Evolutionary conservation across 2,888 invertebrate genomes (phyloP).

Genomic region (Catonia carolina): DNA sequence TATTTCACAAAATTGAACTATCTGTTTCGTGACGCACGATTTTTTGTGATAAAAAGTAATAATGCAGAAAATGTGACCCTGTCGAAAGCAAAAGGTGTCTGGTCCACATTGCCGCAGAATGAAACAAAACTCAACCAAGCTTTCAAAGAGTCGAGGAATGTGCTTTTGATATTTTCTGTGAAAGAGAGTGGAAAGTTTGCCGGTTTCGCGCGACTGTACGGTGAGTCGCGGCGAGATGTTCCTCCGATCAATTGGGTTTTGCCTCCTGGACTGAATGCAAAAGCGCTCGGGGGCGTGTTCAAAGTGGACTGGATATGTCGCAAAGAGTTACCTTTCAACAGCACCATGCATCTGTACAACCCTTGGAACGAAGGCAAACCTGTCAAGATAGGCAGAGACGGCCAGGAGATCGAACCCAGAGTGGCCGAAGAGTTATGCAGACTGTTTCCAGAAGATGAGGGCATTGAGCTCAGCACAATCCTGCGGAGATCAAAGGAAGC

Average conservation of each 20-base stretch:
- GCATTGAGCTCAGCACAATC: conserved; percentile 80
- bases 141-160: conserved; percentile 86
- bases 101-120: conserved; percentile 97
- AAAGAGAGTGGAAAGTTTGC: conserved; percentile 95
- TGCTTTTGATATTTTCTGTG: conserved; percentile 91
- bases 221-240: conserved; percentile 84
- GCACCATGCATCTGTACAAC: conserved; percentile 88
- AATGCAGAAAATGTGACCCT: conserved; percentile 94
- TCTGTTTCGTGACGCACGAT: conserved; percentile 86
- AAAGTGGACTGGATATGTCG: conserved; percentile 96
- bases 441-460: conserved; percentile 87
- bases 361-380: conserved; percentile 98
- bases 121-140: conserved; percentile 94
- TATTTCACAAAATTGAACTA: conserved; percentile 87
- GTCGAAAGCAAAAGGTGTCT: conserved; percentile 92
- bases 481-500: conserved; percentile 79
- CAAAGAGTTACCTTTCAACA: conserved; percentile 86
- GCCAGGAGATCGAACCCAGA: conserved; percentile 94
- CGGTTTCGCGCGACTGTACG: conserved; percentile 86
- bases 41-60: conserved; percentile 96
- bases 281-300: conserved; percentile 92
- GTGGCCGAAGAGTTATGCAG: conserved; percentile 92
- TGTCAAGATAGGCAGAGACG: conserved; percentile 98
- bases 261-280: conserved; percentile 86
- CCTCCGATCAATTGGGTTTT: conserved; percentile 88